phyloP scores from a whole-genome alignment of 2,797 vertebrate species.

The Sebastes diploproa region DNA sequence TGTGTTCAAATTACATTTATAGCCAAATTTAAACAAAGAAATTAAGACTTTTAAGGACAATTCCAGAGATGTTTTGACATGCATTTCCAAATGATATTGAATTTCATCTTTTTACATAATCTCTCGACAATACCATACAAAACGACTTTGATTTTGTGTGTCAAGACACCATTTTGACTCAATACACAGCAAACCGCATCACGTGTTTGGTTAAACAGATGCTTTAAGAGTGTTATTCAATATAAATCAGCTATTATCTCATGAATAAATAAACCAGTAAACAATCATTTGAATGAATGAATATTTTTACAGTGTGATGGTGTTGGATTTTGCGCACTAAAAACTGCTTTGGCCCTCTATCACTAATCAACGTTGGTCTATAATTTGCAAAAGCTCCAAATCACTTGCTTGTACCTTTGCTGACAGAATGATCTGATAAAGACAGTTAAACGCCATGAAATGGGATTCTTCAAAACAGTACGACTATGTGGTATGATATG shows the following conservation, averaged over 20 bases:
- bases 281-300: neutral
- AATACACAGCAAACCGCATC: neutral
- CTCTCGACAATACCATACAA: neutral
- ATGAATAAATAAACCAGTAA: neutral
- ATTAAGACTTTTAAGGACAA: neutral
- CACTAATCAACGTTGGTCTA: neutral
- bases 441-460: constrained; percentile 63
- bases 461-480: constrained; percentile 50
- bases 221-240: neutral
- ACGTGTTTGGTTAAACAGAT: neutral
- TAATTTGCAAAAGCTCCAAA: constrained; percentile 45
- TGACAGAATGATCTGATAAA: constrained; percentile 49
- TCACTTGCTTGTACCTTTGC: constrained; percentile 32
- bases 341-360: constrained; percentile 4
- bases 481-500: constrained; percentile 38
- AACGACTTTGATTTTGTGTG: neutral
- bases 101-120: neutral
- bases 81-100: neutral
- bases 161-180: neutral
- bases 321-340: constrained; percentile 67
- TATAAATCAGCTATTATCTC: neutral
- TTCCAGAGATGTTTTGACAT: neutral
- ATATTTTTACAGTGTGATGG: constrained; percentile 54
- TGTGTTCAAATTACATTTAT: neutral
- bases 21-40: neutral